Evolutionary conservation across 2,797 vertebrate species (phyloP).

Genomic region (Ctenosaura bakeri): DNA sequence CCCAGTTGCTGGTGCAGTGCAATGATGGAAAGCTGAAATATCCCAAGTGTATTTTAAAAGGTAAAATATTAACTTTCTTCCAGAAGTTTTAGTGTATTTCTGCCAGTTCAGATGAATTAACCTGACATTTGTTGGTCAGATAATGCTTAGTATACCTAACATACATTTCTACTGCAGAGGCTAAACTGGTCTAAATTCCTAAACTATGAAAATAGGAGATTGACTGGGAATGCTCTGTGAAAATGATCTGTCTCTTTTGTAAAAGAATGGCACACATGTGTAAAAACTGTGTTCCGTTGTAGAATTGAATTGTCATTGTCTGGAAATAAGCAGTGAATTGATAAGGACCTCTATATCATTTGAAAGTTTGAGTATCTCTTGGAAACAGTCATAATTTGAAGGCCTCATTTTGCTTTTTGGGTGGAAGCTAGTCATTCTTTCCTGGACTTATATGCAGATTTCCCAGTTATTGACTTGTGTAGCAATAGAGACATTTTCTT

Average conservation of each 20-base stretch:
- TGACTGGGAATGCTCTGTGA: background rate
- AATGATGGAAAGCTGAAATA: constrained; percentile 74
- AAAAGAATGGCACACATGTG: background rate
- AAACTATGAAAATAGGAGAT: background rate
- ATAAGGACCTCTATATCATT: background rate
- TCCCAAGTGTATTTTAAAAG: constrained; percentile 77
- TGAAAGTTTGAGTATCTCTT: background rate
- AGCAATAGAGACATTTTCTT: background rate
- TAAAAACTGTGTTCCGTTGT: background rate
- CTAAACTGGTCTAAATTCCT: background rate
- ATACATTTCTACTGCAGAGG: background rate
- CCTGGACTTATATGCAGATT: background rate
- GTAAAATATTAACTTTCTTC: constrained; percentile 60
- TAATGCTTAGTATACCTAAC: background rate
- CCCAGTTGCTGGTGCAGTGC: constrained; percentile 76
- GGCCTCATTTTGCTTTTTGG: background rate
- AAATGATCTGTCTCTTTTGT: background rate
- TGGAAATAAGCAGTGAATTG: background rate
- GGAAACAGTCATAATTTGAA: background rate
- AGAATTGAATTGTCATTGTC: background rate
- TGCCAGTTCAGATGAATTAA: background rate
- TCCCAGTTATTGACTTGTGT: background rate
- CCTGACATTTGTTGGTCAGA: background rate
- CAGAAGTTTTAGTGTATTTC: background rate
- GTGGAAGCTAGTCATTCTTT: background rate